phyloP scores from a whole-genome alignment of 2,888 invertebrate genomes.

The Plagodis pulveraria region DNA sequence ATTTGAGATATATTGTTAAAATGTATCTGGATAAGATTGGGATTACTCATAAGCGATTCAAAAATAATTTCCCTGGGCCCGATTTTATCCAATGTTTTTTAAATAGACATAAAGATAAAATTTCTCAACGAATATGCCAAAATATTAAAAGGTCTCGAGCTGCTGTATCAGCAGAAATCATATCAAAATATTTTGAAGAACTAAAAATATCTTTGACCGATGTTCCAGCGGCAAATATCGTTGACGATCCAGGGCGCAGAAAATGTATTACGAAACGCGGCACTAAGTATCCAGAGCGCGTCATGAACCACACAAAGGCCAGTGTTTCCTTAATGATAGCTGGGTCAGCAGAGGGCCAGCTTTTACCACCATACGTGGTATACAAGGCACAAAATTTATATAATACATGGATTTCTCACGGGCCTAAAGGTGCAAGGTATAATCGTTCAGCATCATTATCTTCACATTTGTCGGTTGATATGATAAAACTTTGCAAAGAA shows the following conservation, averaged over 20 bases:
- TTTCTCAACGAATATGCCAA: background rate
- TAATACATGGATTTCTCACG: conserved; percentile 52
- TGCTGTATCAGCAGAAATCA: background rate
- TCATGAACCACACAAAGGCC: conserved; percentile 25
- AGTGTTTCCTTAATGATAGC: conserved; percentile 54
- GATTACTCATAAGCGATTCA: background rate
- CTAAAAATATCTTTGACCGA: background rate
- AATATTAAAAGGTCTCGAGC: background rate
- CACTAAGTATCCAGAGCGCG: conserved; percentile 25
- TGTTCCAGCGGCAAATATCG: background rate
- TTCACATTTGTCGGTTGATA: conserved; percentile 35
- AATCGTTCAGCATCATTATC: conserved; percentile 48
- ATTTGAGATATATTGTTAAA: background rate
- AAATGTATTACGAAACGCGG: conserved; percentile 20
- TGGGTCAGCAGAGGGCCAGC: conserved; percentile 49
- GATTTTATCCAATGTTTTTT: background rate
- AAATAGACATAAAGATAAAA: background rate
- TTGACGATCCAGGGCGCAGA: conserved; percentile 21
- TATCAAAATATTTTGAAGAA: background rate
- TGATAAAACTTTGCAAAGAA: conserved; percentile 25
- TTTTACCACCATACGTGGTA: conserved; percentile 57
- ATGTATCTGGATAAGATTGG: background rate
- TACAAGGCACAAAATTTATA: conserved; percentile 50
- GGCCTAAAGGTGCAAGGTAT: conserved; percentile 27
- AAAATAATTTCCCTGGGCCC: background rate